Base-by-base conservation (phyloP, 2,113 vertebrate genomes). In the Caranx ignobilis region DNA sequence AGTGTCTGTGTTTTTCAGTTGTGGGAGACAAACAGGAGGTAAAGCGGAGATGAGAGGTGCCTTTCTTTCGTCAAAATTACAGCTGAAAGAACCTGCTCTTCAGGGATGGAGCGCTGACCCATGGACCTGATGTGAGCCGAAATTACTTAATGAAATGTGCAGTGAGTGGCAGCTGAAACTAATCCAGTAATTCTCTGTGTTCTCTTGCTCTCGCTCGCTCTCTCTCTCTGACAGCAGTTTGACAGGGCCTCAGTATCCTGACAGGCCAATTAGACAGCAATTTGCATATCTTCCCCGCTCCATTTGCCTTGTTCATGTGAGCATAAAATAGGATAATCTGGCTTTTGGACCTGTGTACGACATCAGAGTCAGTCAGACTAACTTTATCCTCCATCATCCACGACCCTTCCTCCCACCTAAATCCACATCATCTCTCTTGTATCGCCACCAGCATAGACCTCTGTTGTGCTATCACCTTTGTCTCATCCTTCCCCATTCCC, bases 221-320 rank as follows among this genome's bases (percentile, higher is more conserved):
- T 69, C 71, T 81, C 71, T 81, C 21, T 52, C 84, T 86, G 82
- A 92, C 88, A 82, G 81, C 37, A 64, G 55, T 86, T 87, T 90
- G 92, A 94, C 92, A 86, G 86, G 82, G 52, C 73, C 71, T 84
- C 74, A 80, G 31, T 71, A 80, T 75, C 50, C 88, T 94, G 94
- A 95, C 94, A 93, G 91, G 90, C 91, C 91, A 94, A 95, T 95
- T 95, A 95, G 91, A 93, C 68, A 62, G 67, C 57, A 83, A 94
- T 95, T 94, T 95, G 90, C 93, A 95, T 95, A 94, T 94, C 91
- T 87, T 77, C 84, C 75, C 81, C 56, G 72, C 88, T 89, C 77
- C 89, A 92, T 94, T 94, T 89, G 82, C 85, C 85, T 90, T 91
- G 93, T 92, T 92, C 91, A 86, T 74, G 71, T 75, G 75, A 89